Percentiles rank a stretch among this genome's conserved stretches.
These are phyloP conservation scores for Saxidomus purpurata DNA, from an alignment of 1,140 invertebrate genomes.

Conservation along the genomic window DNA sequence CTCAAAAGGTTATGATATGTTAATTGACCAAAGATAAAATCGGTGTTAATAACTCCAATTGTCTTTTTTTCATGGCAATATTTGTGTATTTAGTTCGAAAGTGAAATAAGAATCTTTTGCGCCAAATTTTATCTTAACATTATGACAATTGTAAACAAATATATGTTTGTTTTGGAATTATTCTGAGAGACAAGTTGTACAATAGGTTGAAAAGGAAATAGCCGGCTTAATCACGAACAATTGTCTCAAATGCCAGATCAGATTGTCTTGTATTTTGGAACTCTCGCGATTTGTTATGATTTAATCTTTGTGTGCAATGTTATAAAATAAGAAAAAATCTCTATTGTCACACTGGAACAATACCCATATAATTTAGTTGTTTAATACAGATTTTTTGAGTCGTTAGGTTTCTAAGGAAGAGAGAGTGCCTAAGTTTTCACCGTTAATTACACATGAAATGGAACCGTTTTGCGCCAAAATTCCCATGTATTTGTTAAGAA, in stretches of 20 bases:
- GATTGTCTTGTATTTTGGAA: slow-evolving; percentile 11
- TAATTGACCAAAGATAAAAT: slow-evolving; percentile 3
- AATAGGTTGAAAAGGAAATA: neutral
- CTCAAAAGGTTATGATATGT: neutral
- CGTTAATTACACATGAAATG: neutral
- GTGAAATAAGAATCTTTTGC: slow-evolving; percentile 31
- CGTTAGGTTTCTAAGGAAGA: neutral
- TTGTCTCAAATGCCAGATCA: neutral
- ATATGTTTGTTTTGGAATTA: slow-evolving; percentile 6
- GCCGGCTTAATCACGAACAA: neutral
- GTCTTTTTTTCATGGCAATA: neutral
- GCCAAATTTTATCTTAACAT: slow-evolving; percentile 14
- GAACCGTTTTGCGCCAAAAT: neutral
- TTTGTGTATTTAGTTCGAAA: neutral
- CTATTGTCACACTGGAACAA: neutral
- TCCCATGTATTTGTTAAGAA: too few species aligned
- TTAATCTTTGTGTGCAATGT: neutral
- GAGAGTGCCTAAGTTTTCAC: neutral
- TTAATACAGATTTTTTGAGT: neutral
- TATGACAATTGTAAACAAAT: slow-evolving; percentile 27
- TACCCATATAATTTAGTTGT: neutral
- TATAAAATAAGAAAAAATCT: neutral
- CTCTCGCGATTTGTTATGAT: neutral
- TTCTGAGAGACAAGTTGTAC: neutral
- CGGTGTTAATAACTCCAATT: neutral